A percentile compares a stretch with the other conserved stretches of the same genome.
Evolutionary conservation across 2,888 invertebrate species (phyloP).

Genomic region (Litoditis marina): DNA sequence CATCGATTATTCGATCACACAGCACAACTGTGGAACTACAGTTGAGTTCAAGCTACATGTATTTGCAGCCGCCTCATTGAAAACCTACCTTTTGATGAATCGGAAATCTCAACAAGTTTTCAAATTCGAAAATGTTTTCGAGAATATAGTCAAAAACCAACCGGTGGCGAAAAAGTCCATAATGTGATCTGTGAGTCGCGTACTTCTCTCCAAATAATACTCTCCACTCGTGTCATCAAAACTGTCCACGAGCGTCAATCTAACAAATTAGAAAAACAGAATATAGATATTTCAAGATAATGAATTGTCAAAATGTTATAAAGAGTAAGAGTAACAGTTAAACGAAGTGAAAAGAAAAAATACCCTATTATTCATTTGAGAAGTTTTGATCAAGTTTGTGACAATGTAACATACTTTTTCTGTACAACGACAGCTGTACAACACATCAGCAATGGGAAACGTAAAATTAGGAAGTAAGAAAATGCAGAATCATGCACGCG

Average conservation of each 20-base stretch:
- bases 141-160: neutral
- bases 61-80: neutral
- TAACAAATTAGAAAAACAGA: conserved; percentile 5
- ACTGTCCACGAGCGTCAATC: conserved; percentile 47
- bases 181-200: conserved; percentile 51
- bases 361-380: too few species aligned
- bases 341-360: too few species aligned
- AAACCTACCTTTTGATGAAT: neutral
- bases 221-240: conserved; percentile 47
- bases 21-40: neutral
- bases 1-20: too few species aligned
- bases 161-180: conserved; percentile 59
- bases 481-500: too few species aligned
- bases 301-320: too few species aligned
- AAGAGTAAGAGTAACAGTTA: too few species aligned
- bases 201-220: conserved; percentile 58
- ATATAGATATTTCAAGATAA: neutral
- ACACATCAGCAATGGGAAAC: too few species aligned
- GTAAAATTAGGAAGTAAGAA: too few species aligned
- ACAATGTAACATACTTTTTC: too few species aligned
- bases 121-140: neutral
- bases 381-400: too few species aligned
- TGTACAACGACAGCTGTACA: too few species aligned
- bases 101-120: conserved; percentile 5
- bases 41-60: neutral